Evolutionary conservation across 2,888 invertebrate genomes (phyloP), one percentile per base, ranked within the genome.

Genomic region (Leucoma salicis): DNA sequence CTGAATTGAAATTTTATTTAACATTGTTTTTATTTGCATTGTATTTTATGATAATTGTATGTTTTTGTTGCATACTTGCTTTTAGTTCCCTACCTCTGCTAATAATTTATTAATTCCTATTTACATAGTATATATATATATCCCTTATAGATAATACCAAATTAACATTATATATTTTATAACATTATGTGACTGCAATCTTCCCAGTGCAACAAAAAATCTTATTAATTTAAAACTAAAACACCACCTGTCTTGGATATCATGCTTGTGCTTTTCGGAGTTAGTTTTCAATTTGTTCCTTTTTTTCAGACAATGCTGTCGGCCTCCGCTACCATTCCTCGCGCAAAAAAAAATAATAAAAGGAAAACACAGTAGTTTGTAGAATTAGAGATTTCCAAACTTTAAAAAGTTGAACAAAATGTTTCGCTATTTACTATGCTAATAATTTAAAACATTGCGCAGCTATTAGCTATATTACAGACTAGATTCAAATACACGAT

Each of bases 341-440:
- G 94, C 78, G 92, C 91, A 88, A 94, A 94, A 91, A 94, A 94
- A 82, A 80, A 92, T 50, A 91, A 90, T 76, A 94, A 94, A 91
- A 93, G 94, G 90, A 94, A 94, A 90, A 92, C 88, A 40, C 87
- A 87, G 70, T 88, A 82, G 66, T 58, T 7, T 3, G 3, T 27
- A 27, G 21, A 27, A 27, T 6, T 27, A 27, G 1, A 27, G n/a
- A 21, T 27, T 27, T 21, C n/a, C 8, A n/a, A 27, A 11, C 11
- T 27, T 10, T n/a, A n/a, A n/a, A n/a, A n/a, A n/a, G n/a, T n/a
- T n/a, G n/a, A n/a, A n/a, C n/a, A 6, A 10, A 27, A 27, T 27
- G 11, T 27, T 27, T 27, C 27, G 27, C 27, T 27, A 27, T 27
- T 27, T 18, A 37, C 4, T 33, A 33, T 16, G 27, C 32, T 47